phyloP scores from a whole-genome alignment of 2,888 invertebrate species.

The Scaptomyza flava region DNA sequence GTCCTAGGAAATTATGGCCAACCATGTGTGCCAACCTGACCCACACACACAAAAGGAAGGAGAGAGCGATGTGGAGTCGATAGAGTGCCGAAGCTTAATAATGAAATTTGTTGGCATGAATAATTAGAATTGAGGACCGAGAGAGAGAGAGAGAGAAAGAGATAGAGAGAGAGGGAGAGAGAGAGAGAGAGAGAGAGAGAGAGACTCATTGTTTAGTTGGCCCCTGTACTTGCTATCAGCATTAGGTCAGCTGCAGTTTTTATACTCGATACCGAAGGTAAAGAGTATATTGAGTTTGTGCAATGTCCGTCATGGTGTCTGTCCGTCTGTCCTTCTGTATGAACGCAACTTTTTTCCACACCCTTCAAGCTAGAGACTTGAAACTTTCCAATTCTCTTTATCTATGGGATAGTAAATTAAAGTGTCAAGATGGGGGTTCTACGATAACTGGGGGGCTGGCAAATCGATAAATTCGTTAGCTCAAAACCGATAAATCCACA shows the following conservation, averaged over 20 bases:
- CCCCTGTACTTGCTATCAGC: background rate
- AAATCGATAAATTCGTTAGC: too few relatives aligned
- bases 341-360: too few relatives aligned
- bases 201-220: conserved; percentile 1
- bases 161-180: conserved; percentile 11
- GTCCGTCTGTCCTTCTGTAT: too few relatives aligned
- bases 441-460: too few relatives aligned
- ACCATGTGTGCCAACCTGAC: conserved; percentile 51
- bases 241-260: conserved; percentile 17
- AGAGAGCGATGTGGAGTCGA: conserved; percentile 12
- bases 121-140: conserved; percentile 59
- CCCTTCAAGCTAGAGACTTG: too few relatives aligned
- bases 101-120: conserved; percentile 71
- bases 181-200: conserved; percentile 12
- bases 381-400: too few relatives aligned
- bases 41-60: conserved; percentile 3
- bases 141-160: conserved; percentile 1
- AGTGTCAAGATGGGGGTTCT: too few relatives aligned
- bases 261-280: too few relatives aligned
- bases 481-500: too few relatives aligned
- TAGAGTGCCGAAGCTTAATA: conserved; percentile 59
- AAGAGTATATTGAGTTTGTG: too few relatives aligned
- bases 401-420: too few relatives aligned
- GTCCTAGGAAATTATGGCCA: background rate
- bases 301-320: too few relatives aligned